Conservation (phyloP, 1,140 invertebrate genomes). For the Charaxes varanes region DNA sequence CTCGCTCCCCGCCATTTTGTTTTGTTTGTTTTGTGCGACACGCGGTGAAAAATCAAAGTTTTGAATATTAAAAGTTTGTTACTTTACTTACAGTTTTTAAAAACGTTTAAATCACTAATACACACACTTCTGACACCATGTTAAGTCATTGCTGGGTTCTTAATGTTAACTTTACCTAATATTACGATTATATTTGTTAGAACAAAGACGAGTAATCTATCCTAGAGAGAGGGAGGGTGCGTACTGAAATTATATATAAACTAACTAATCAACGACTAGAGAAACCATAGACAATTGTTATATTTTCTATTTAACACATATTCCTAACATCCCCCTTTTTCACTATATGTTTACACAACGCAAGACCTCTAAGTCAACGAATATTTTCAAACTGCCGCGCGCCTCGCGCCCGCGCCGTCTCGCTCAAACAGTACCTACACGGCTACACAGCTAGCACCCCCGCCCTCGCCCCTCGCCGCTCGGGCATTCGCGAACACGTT, state of each 20-base stretch:
- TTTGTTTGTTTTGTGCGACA: neutral
- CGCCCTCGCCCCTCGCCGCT: too few relatives aligned
- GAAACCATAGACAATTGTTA: neutral
- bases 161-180: neutral
- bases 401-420: too few relatives aligned
- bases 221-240: constrained; percentile 1
- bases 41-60: neutral
- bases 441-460: too few relatives aligned
- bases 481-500: too few relatives aligned
- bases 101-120: neutral
- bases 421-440: too few relatives aligned
- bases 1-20: neutral
- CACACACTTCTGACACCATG: constrained; percentile 1
- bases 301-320: neutral
- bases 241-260: neutral
- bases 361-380: too few relatives aligned
- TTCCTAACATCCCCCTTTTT: too few relatives aligned
- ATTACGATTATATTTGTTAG: neutral
- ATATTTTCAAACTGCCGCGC: too few relatives aligned
- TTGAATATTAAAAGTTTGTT: neutral
- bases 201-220: neutral
- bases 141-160: neutral
- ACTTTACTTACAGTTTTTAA: neutral
- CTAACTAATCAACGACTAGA: constrained; percentile 1
- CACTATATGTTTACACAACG: too few relatives aligned